Base-by-base conservation (phyloP, 2,888 invertebrate genomes). In the Cetonia aurata region DNA sequence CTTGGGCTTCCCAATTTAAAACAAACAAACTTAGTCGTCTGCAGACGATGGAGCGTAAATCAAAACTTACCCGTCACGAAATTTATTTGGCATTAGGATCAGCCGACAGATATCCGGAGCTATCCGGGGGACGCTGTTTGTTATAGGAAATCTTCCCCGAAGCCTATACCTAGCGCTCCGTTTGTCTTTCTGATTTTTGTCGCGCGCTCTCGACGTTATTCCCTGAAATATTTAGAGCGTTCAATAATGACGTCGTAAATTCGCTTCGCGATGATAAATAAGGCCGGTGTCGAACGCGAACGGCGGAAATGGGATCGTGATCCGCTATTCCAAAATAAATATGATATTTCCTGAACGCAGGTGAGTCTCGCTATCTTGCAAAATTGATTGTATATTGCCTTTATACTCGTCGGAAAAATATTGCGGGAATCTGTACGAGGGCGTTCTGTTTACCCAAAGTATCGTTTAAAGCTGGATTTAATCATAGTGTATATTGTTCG, bases 151-250 rank as follows among this genome's bases (percentile, higher is more conserved):
- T 60, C 48, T 31, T 48, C 19, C 44, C 48, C 37, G 37, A 1
- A 37, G 37, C 37, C 10, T 37, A n/a, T n/a, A 60, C 25, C 46
- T 60, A 13, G 13, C 31, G 15, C 46, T 60, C 33, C 60, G 60
- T 60, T 60, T 60, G 60, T 60, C 60, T 60, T 60, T 60, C 13
- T 31, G 60, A 60, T 60, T 60, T 60, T 60, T 44, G 60, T 60
- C 19, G 19, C 52, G 55, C 55, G 25, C 55, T 33, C 15, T 33
- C 9, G 33, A 56, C 2, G 46, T 9, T 60, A 60, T 48, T 60
- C 46, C 48, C 46, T 60, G 60, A 48, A 60, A 60, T 60, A 48
- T 60, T 60, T 48, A 60, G 44, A 60, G 46, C 48, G 33, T 60
- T 48, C 60, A 33, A 48, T 60, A 60, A 44, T 44, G 13, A 31